These are phyloP conservation scores for Dicroscelio sp. DNA, from an alignment of 2,888 invertebrate genomes.

Conservation along the genomic window DNA sequence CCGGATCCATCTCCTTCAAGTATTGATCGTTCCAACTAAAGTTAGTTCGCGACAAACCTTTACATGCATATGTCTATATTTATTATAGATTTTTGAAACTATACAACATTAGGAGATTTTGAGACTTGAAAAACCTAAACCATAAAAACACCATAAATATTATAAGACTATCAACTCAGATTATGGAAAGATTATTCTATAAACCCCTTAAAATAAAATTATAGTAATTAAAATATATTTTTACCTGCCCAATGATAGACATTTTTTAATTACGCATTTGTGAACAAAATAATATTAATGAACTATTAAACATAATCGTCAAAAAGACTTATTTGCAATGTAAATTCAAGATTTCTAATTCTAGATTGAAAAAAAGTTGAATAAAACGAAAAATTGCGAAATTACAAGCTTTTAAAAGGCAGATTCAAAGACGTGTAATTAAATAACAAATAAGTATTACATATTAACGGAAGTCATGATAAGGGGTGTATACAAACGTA, in stretches of 20 bases:
- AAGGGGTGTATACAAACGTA: constrained; percentile 72
- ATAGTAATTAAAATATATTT: too few relatives aligned
- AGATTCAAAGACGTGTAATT: constrained; percentile 30
- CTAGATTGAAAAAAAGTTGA: background rate
- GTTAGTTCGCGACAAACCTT: constrained; percentile 83
- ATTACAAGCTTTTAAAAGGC: background rate
- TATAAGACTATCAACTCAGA: too few relatives aligned
- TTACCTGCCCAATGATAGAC: too few relatives aligned
- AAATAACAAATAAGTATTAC: constrained; percentile 55
- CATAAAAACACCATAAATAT: too few relatives aligned
- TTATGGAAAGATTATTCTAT: background rate
- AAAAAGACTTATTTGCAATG: too few relatives aligned
- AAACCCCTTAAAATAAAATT: too few relatives aligned
- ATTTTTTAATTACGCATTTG: too few relatives aligned
- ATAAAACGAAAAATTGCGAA: background rate
- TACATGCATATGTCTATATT: constrained; percentile 72
- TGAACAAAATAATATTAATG: too few relatives aligned
- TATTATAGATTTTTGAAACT: constrained; percentile 62
- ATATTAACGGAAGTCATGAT: constrained; percentile 66
- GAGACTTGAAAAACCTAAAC: too few relatives aligned
- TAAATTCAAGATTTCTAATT: too few relatives aligned
- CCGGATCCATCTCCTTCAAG: constrained; percentile 88
- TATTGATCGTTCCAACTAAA: constrained; percentile 88
- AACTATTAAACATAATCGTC: too few relatives aligned
- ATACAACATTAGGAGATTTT: background rate